phyloP scores from a whole-genome alignment of 2,797 vertebrate genomes.

The Lithobates pipiens region DNA sequence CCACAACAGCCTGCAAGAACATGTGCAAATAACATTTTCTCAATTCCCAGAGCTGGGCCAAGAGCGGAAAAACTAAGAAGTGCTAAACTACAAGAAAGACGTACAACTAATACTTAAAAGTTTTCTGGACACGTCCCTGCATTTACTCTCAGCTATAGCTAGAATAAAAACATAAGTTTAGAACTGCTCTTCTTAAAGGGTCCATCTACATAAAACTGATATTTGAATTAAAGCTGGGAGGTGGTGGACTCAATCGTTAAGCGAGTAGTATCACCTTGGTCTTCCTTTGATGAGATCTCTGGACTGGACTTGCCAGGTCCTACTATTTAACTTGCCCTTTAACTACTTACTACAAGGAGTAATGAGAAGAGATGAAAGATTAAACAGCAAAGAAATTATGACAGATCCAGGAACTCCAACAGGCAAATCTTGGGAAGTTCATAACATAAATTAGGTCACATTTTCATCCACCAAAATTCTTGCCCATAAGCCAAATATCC shows the following conservation, averaged over 20 bases:
- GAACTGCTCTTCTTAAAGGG: background rate
- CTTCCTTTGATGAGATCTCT: too few species aligned
- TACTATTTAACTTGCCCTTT: too few species aligned
- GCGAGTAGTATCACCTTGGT: too few species aligned
- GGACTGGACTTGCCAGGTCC: too few species aligned
- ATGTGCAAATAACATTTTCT: conserved; percentile 69
- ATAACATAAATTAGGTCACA: background rate
- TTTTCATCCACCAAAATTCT: background rate
- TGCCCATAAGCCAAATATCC: background rate
- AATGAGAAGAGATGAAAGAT: too few species aligned
- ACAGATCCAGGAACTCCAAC: too few species aligned
- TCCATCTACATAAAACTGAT: background rate
- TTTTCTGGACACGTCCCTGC: conserved; percentile 38
- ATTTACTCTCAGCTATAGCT: conserved; percentile 6
- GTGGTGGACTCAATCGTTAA: too few species aligned
- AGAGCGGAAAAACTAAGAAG: conserved; percentile 61
- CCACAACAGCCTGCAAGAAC: conserved; percentile 62
- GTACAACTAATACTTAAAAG: conserved; percentile 8
- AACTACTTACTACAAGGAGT: too few species aligned
- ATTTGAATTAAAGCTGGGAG: background rate
- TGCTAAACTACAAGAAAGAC: conserved; percentile 55
- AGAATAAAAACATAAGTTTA: conserved; percentile 14
- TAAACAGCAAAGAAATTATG: too few species aligned
- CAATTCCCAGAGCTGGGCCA: conserved; percentile 64
- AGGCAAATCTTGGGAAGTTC: background rate